phyloP scores from a whole-genome alignment of 2,113 vertebrate genomes.

The Cyanoderma ruficeps region DNA sequence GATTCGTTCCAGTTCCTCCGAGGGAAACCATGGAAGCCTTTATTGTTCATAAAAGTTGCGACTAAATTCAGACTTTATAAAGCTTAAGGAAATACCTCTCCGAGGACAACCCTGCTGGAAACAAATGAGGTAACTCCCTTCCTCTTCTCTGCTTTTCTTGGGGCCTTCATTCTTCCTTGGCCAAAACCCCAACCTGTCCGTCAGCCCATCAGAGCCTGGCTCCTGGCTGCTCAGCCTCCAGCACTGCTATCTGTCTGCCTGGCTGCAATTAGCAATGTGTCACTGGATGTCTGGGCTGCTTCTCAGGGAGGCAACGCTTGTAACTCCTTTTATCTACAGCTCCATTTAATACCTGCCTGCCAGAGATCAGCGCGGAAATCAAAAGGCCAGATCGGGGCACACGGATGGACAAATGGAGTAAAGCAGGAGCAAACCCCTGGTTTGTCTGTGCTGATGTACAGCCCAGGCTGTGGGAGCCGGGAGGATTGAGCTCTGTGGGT shows the following conservation, averaged over 20 bases:
- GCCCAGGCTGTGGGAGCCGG: background rate
- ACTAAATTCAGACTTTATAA: constrained; percentile 6
- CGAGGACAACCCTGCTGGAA: constrained; percentile 38
- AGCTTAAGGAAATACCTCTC: constrained; percentile 46
- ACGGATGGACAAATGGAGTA: background rate
- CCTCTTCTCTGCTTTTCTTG: background rate
- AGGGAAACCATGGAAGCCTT: constrained; percentile 33
- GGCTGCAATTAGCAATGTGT: background rate
- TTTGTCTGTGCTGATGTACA: background rate
- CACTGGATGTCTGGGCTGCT: background rate
- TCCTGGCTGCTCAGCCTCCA: background rate
- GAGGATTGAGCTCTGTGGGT: background rate
- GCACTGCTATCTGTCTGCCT: background rate
- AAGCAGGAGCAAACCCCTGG: background rate
- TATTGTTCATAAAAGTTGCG: constrained; percentile 40
- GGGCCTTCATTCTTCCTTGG: background rate
- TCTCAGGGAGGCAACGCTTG: background rate
- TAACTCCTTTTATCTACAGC: background rate
- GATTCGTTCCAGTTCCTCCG: constrained; percentile 8
- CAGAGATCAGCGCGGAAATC: background rate
- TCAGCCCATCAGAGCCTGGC: background rate
- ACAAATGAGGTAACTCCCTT: constrained; percentile 49
- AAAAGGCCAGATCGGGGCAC: background rate
- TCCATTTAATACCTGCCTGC: background rate
- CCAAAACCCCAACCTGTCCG: background rate